A percentile compares a stretch with the other conserved stretches of the same genome.
These are phyloP conservation scores for Trypoxylus dichotomus DNA, from an alignment of 1,140 invertebrate species.

Conservation along the genomic window DNA sequence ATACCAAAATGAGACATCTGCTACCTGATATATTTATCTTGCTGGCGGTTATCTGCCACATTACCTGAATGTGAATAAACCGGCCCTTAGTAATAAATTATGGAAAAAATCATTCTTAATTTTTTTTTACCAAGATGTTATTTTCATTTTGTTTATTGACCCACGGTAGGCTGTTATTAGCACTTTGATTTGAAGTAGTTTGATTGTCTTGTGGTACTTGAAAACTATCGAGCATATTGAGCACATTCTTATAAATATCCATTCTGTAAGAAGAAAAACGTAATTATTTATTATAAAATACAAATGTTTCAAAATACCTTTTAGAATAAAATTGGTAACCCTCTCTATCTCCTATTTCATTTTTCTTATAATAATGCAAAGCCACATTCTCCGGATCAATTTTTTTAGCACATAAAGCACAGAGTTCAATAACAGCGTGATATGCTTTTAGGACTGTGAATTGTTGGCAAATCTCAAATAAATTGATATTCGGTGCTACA, in stretches of 20 bases:
- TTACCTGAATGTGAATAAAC: no score
- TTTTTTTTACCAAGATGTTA: neutral
- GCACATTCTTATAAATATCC: slow-evolving; percentile 88
- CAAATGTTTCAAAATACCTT: slow-evolving; percentile 54
- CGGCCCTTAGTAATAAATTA: no score
- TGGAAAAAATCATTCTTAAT: no score
- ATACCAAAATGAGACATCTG: no score
- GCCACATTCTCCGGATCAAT: slow-evolving; percentile 88
- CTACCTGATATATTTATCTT: no score
- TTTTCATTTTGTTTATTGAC: slow-evolving; percentile 19
- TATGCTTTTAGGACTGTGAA: slow-evolving; percentile 79
- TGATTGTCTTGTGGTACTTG: slow-evolving; percentile 32
- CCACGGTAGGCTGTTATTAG: neutral
- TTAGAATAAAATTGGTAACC: slow-evolving; percentile 71
- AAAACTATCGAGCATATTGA: slow-evolving; percentile 67
- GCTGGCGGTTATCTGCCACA: no score
- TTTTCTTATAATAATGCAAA: slow-evolving; percentile 88
- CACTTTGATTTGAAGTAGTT: slow-evolving; percentile 54
- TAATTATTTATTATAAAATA: slow-evolving; percentile 23
- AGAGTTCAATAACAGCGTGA: slow-evolving; percentile 86
- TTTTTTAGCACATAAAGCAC: slow-evolving; percentile 79
- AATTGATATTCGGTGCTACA: slow-evolving; percentile 77
- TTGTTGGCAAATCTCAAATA: slow-evolving; percentile 75
- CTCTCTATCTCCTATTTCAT: slow-evolving; percentile 64
- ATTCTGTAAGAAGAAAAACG: slow-evolving; percentile 60